Conservation (phyloP, 2,888 invertebrate species). For the Tachina fera region DNA sequence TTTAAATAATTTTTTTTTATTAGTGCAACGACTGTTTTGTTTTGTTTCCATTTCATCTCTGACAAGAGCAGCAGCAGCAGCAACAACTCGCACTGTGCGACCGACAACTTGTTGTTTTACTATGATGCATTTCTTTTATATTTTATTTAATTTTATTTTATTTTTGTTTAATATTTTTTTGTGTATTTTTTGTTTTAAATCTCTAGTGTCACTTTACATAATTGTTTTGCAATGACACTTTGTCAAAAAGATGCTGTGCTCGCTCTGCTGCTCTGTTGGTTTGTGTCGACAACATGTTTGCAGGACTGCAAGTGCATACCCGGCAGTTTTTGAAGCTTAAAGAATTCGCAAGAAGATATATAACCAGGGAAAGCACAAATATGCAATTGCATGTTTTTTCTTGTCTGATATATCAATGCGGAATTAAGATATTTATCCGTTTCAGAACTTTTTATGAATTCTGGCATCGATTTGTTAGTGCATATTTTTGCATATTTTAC, state of each 20-base stretch:
- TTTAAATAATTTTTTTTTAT: conserved; percentile 36
- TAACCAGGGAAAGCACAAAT: too few relatives aligned
- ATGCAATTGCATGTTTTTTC: too few relatives aligned
- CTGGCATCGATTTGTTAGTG: too few relatives aligned
- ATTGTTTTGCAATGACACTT: conserved; percentile 69
- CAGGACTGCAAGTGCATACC: not conserved
- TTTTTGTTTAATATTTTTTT: conserved; percentile 18
- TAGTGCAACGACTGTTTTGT: conserved; percentile 49
- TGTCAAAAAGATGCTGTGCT: conserved; percentile 49
- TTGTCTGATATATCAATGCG: too few relatives aligned
- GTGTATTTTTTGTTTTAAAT: conserved; percentile 38
- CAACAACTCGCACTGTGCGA: conserved; percentile 18
- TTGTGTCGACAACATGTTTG: not conserved
- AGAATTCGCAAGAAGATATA: too few relatives aligned
- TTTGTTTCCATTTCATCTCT: conserved; percentile 27
- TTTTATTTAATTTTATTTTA: conserved; percentile 14
- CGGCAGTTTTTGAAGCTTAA: not conserved
- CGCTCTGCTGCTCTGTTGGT: conserved; percentile 28
- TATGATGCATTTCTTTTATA: conserved; percentile 4
- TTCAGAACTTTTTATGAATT: too few relatives aligned
- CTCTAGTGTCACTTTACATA: conserved; percentile 68
- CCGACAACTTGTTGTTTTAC: conserved; percentile 28
- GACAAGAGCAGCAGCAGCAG: not conserved
- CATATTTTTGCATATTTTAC: too few relatives aligned
- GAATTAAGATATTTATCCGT: too few relatives aligned